These are phyloP conservation scores for Pipa parva DNA, from an alignment of 2,113 vertebrate genomes.

Conservation along the genomic window DNA sequence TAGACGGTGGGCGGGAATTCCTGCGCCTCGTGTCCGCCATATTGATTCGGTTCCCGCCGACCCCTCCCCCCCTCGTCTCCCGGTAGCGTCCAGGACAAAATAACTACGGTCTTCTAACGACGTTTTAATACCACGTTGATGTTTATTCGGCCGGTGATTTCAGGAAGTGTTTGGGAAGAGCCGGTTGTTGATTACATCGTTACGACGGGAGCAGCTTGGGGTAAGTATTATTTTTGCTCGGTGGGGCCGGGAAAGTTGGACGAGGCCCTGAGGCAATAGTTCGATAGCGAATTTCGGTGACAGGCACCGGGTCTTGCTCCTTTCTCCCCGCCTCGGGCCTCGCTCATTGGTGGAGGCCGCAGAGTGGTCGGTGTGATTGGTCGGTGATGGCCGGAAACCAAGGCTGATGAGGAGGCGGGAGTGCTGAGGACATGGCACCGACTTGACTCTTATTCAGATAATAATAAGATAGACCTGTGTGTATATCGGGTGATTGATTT, in stretches of 20 bases:
- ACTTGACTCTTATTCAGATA: not conserved
- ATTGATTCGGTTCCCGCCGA: conserved; percentile 14
- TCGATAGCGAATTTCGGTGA: not conserved
- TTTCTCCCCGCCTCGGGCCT: conserved; percentile 28
- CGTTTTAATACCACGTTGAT: not conserved
- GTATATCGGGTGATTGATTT: no score
- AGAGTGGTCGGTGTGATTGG: conserved; percentile 82
- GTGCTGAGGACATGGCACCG: conserved; percentile 3
- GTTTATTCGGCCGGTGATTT: not conserved
- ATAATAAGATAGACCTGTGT: no score
- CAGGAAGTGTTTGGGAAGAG: not conserved
- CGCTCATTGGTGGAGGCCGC: conserved; percentile 76
- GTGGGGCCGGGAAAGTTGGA: not conserved
- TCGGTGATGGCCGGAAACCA: conserved; percentile 75
- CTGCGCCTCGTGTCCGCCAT: conserved; percentile 28
- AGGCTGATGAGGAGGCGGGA: conserved; percentile 54
- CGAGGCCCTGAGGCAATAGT: conserved; percentile 39
- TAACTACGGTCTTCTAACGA: not conserved
- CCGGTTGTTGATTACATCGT: no score
- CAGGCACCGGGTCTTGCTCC: conserved; percentile 23
- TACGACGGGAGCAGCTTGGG: not conserved
- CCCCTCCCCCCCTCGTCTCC: conserved; percentile 12
- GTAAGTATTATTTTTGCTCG: not conserved
- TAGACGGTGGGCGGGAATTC: conserved; percentile 1
- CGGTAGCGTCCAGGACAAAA: not conserved